Conservation (phyloP, 2,797 vertebrate species). For the Emys orbicularis region DNA sequence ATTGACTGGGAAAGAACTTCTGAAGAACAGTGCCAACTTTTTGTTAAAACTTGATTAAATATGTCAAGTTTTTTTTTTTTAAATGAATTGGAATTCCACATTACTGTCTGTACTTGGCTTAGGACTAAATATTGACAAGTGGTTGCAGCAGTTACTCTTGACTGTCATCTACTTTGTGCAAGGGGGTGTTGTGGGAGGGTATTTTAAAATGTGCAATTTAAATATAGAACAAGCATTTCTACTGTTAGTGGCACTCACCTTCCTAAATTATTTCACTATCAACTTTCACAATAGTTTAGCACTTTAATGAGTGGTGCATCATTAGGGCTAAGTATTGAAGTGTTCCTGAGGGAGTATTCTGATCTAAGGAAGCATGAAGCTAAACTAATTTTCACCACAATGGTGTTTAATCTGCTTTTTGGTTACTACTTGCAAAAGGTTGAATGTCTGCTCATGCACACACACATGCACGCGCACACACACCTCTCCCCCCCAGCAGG, state of each 20-base stretch:
- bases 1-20: background rate
- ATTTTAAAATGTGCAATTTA: background rate
- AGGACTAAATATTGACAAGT: background rate
- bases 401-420: background rate
- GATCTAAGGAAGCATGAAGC: background rate
- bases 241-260: too few relatives aligned
- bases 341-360: background rate
- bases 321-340: background rate
- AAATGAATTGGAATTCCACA: background rate
- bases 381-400: background rate
- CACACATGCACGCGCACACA: too few relatives aligned
- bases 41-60: background rate
- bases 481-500: too few relatives aligned
- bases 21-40: background rate
- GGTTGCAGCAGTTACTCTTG: background rate
- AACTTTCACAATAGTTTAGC: background rate
- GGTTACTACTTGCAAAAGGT: background rate
- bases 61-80: background rate
- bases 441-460: background rate
- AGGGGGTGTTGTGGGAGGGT: background rate
- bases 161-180: background rate
- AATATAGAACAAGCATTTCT: background rate
- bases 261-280: too few relatives aligned
- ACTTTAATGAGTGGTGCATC: background rate
- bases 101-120: background rate